Evolutionary conservation across 2,113 vertebrate genomes (phyloP).

Genomic region (Periophthalmus modestus): DNA sequence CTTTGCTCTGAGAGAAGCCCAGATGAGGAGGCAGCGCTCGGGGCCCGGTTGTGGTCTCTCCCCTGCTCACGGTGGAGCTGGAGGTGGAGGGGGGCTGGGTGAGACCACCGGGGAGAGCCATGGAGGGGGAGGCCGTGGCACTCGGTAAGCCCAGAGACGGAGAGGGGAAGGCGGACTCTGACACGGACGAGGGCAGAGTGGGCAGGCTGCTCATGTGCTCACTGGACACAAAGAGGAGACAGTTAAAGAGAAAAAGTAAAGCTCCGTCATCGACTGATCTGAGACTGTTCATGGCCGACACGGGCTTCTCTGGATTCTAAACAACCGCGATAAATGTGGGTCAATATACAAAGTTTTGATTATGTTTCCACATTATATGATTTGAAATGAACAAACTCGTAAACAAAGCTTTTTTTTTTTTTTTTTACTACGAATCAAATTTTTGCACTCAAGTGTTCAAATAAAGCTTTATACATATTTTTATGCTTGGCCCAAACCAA

Average conservation of each 20-base stretch:
- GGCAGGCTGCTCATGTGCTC: conserved; percentile 70
- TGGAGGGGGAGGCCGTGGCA: conserved; percentile 61
- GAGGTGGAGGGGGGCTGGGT: conserved; percentile 54
- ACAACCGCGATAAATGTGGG: too few relatives aligned
- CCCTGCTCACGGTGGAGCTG: conserved; percentile 42
- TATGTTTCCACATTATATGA: too few relatives aligned
- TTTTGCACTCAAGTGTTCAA: too few relatives aligned
- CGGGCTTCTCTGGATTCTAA: too few relatives aligned
- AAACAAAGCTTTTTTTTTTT: too few relatives aligned
- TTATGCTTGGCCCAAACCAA: too few relatives aligned
- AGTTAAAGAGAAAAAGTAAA: neutral
- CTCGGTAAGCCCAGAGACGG: conserved; percentile 73
- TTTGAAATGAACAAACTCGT: too few relatives aligned
- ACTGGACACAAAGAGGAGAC: conserved; percentile 38
- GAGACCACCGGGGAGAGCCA: conserved; percentile 65
- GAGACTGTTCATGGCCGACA: too few relatives aligned
- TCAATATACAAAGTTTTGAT: too few relatives aligned
- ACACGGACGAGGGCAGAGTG: conserved; percentile 52
- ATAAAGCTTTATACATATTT: too few relatives aligned
- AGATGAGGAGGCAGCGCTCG: conserved; percentile 66
- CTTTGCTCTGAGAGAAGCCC: conserved; percentile 69
- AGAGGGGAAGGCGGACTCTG: conserved; percentile 72
- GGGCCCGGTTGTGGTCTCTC: conserved; percentile 54
- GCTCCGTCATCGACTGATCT: too few relatives aligned
- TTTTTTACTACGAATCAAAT: too few relatives aligned